Evolutionary conservation across 2,888 invertebrate genomes (phyloP), one percentile per base, ranked within the genome.

Genomic region (Dicranocentrus wangi): DNA sequence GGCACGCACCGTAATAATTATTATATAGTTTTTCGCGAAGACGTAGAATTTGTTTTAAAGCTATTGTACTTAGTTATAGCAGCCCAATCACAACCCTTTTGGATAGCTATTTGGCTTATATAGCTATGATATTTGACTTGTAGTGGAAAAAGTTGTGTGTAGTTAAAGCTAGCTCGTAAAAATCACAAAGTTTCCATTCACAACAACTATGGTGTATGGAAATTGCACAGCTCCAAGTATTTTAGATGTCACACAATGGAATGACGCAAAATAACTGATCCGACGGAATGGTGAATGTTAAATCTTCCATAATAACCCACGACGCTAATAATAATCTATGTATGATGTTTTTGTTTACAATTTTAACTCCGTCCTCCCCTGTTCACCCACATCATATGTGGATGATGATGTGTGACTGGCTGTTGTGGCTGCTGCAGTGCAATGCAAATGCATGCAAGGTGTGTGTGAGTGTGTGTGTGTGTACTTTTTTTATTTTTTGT

Each of bases 401-500:
- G 5, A n/a, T n/a, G n/a, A n/a, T n/a, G n/a, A n/a, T n/a, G n/a
- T n/a, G n/a, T n/a, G n/a, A 7, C 2, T 7, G 53, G 19, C 19
- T 19, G 2, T 10, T 32, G 3, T 32, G 32, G 3, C 3, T 32
- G 32, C 10, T 32, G 32, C 32, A 32, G 32, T 19, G 60, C 25
- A 28, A 21, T 19, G 27, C 28, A 25, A 13, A 61, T 8, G 32
- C 3, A 61, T 19, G 32, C 32, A 68, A 68, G 68, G 68, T 53
- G 68, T 65, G 27, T 65, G 65, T 65, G n/a, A 28, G 8, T 60
- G 1, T 60, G 27, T 60, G 1, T 58, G n/a, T 28, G 39, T n/a
- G 63, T 43, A 17, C 28, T 68, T 68, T n/a, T 51, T n/a, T 19
- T 68, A 17, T n/a, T 66, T 47, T 47, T 66, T 23, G 42, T 47